Percentiles rank a stretch among this genome's conserved stretches.
phyloP scores from a whole-genome alignment of 2,797 vertebrate genomes.

The Oophaga sylvatica region DNA sequence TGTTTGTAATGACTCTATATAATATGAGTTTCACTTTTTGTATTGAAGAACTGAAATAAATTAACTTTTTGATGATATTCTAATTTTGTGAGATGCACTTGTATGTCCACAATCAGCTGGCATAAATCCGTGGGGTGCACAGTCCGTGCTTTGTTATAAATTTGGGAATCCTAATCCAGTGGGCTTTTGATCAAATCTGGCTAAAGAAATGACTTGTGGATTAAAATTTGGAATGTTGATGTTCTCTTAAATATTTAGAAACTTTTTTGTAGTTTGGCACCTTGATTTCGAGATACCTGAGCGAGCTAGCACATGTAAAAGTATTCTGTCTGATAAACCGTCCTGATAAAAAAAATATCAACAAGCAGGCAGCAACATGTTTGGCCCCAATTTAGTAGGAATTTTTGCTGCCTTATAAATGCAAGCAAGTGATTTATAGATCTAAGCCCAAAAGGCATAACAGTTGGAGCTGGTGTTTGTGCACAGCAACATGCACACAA shows the following conservation, averaged over 20 bases:
- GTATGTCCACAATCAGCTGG: too few relatives aligned
- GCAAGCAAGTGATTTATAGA: neutral
- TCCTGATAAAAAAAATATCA: neutral
- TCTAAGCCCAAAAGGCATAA: neutral
- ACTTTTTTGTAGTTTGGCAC: neutral
- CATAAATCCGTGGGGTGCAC: too few relatives aligned
- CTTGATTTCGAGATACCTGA: constrained; percentile 1
- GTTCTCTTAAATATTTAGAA: neutral
- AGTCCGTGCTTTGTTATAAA: too few relatives aligned
- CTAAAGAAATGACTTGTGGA: neutral
- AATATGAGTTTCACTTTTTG: too few relatives aligned
- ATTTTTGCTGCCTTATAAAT: constrained; percentile 1
- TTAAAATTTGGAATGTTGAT: neutral
- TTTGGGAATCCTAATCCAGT: too few relatives aligned
- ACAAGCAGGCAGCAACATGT: neutral
- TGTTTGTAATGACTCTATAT: too few relatives aligned
- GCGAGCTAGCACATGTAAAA: neutral
- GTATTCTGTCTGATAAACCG: neutral
- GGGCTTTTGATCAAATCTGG: too few relatives aligned
- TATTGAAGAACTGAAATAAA: too few relatives aligned
- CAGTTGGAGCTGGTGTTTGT: neutral
- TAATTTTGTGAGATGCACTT: too few relatives aligned
- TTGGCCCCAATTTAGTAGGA: neutral
- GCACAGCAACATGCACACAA: neutral
- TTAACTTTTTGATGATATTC: too few relatives aligned